Conservation (phyloP, 1,140 invertebrate genomes). For the Pemphigus obesinymphae region DNA sequence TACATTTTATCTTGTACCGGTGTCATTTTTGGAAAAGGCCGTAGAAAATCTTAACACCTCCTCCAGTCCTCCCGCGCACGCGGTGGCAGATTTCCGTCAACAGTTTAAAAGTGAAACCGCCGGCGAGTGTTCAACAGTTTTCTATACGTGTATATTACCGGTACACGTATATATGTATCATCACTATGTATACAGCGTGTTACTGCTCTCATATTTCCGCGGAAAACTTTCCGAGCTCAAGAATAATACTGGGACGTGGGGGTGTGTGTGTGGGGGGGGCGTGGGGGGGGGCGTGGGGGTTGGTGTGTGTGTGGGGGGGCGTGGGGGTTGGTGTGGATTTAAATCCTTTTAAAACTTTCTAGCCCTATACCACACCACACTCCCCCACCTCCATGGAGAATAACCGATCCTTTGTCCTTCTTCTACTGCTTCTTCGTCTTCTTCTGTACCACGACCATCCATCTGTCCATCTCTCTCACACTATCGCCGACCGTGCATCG, state of each 20-base stretch:
- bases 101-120: not conserved
- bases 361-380: not conserved
- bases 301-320: not conserved
- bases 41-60: not conserved
- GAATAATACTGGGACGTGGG: no score
- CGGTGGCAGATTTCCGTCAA: not conserved
- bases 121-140: slow-evolving; percentile 9
- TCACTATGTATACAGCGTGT: not conserved
- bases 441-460: not conserved
- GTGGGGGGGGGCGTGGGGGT: not conserved
- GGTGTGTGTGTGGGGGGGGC: not conserved
- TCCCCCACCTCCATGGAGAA: no score
- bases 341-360: slow-evolving; percentile 31
- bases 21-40: not conserved
- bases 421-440: not conserved
- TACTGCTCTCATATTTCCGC: not conserved
- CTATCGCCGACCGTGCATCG: no score
- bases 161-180: not conserved
- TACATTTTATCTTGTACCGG: no score
- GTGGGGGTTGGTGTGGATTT: not conserved
- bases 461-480: no score
- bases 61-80: no score
- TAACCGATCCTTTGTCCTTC: not conserved
- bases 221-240: not conserved
- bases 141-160: not conserved